A percentile compares a stretch with the other conserved stretches of the same genome.
phyloP scores from a whole-genome alignment of 2,888 invertebrate genomes.

The Archaeoteleia sp. region DNA sequence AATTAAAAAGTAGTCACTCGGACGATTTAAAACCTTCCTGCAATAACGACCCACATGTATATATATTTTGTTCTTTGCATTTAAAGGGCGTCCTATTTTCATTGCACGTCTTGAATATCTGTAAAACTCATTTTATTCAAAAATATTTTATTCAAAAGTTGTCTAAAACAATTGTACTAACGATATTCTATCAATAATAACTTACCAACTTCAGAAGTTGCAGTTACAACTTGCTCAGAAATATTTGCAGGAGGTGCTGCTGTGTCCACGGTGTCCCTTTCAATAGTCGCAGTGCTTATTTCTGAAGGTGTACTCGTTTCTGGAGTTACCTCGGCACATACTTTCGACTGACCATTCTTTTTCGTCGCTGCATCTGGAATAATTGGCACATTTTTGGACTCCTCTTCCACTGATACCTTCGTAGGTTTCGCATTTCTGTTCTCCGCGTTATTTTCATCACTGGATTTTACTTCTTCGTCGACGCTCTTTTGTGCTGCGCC shows the following conservation, averaged over 20 bases:
- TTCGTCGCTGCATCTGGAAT: slow-evolving; percentile 51
- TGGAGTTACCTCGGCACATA: slow-evolving; percentile 54
- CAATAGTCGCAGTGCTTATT: slow-evolving; percentile 2
- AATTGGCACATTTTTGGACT: slow-evolving; percentile 54
- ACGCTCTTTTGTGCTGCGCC: slow-evolving; percentile 75
- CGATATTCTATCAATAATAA: too few species aligned
- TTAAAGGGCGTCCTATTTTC: too few species aligned
- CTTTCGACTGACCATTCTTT: slow-evolving; percentile 54
- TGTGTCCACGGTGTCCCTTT: slow-evolving; percentile 46
- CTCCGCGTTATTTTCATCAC: slow-evolving; percentile 74
- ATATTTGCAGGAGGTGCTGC: slow-evolving; percentile 20
- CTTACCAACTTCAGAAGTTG: slow-evolving; percentile 31
- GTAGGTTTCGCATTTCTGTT: slow-evolving; percentile 49
- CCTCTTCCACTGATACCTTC: slow-evolving; percentile 60
- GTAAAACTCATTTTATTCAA: slow-evolving; percentile 6
- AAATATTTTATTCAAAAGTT: too few species aligned
- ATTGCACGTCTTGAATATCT: too few species aligned
- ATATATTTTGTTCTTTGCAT: too few species aligned
- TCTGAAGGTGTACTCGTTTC: slow-evolving; percentile 45
- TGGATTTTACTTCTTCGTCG: slow-evolving; percentile 78
- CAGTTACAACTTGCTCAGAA: slow-evolving; percentile 18
- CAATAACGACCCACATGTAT: too few species aligned
- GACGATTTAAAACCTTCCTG: too few species aligned
- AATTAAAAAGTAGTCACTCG: too few species aligned
- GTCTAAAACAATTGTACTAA: too few species aligned